phyloP scores from a whole-genome alignment of 2,888 invertebrate genomes.

The Yponomeuta plumbellus region DNA sequence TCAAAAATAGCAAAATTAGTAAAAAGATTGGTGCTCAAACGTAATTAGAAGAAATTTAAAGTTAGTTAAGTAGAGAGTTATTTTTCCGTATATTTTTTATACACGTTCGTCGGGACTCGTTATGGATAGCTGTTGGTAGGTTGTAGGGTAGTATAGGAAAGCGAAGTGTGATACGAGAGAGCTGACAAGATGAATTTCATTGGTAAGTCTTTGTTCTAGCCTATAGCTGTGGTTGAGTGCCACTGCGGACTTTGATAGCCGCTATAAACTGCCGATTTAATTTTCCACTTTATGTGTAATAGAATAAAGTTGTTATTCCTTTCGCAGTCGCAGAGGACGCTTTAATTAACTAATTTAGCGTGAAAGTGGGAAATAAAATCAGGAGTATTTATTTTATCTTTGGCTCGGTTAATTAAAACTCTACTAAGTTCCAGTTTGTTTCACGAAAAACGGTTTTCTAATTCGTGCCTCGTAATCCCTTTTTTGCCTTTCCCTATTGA shows the following conservation, averaged over 20 bases:
- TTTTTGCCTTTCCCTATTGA: background rate
- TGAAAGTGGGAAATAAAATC: background rate
- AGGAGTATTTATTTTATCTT: background rate
- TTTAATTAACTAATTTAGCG: background rate
- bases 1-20: constrained; percentile 46
- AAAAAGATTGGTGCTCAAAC: constrained; percentile 64
- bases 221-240: background rate
- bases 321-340: background rate
- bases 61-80: background rate
- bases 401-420: background rate
- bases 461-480: background rate
- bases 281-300: constrained; percentile 4
- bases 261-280: background rate
- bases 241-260: constrained; percentile 13
- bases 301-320: background rate
- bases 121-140: constrained; percentile 53
- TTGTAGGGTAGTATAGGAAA: constrained; percentile 25
- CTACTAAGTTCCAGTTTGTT: background rate
- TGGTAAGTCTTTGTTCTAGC: constrained; percentile 47
- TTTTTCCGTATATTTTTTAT: constrained; percentile 35
- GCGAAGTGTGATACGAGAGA: constrained; percentile 40
- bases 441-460: background rate
- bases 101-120: constrained; percentile 50
- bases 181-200: constrained; percentile 63
- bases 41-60: constrained; percentile 4